Conservation (phyloP, 1,140 invertebrate species). For the Ganaspis sp. region DNA sequence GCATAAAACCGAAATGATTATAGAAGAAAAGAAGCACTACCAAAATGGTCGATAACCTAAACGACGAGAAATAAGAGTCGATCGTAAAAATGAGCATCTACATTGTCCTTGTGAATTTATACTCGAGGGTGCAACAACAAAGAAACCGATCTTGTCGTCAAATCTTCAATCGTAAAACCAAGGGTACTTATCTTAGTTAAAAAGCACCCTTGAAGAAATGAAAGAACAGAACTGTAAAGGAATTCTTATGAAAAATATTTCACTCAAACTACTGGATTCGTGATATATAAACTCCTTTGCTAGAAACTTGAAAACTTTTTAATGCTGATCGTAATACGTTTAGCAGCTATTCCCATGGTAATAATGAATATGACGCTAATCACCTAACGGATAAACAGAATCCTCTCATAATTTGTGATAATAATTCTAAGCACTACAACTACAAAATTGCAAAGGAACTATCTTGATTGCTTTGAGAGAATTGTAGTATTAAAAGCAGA, state of each 20-base stretch:
- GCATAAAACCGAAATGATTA: conserved; percentile 8
- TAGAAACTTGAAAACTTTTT: background rate
- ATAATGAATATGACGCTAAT: background rate
- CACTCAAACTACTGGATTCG: too few relatives aligned
- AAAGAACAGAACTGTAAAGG: background rate
- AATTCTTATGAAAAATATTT: background rate
- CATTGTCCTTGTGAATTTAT: conserved; percentile 12
- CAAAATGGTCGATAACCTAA: conserved; percentile 4
- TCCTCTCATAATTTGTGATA: background rate
- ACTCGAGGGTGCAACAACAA: background rate
- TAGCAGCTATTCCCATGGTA: background rate
- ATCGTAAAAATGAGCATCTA: conserved; percentile 27
- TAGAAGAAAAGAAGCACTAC: conserved; percentile 2
- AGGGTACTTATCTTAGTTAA: background rate
- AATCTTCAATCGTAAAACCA: conserved; percentile 18
- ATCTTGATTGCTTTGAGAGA: background rate
- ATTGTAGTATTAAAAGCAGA: background rate
- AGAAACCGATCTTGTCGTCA: background rate
- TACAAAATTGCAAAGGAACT: background rate
- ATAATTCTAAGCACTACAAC: background rate
- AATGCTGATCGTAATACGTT: background rate
- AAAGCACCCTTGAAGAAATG: background rate
- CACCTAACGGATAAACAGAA: background rate
- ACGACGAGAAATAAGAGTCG: conserved; percentile 23
- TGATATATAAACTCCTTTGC: background rate